These are phyloP conservation scores for Oxytorus armatus DNA, from an alignment of 2,888 invertebrate genomes.

Conservation along the genomic window DNA sequence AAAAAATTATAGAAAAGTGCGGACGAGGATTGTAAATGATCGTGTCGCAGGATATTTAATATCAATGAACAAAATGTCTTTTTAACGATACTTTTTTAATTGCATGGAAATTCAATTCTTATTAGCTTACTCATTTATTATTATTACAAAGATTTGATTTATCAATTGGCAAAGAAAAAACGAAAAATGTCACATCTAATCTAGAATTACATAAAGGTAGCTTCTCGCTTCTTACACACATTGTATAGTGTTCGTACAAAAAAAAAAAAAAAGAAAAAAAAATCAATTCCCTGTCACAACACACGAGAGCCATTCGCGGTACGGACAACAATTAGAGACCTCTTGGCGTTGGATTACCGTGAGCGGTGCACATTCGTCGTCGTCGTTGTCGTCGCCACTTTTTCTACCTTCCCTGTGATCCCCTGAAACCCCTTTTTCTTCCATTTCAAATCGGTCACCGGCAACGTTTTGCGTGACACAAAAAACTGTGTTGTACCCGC, in stretches of 20 bases:
- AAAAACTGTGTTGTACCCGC: constrained; percentile 53
- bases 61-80: too few relatives aligned
- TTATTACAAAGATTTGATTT: too few relatives aligned
- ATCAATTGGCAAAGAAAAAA: not conserved
- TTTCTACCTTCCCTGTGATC: not conserved
- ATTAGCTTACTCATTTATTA: too few relatives aligned
- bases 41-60: too few relatives aligned
- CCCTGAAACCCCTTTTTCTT: constrained; percentile 38
- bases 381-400: constrained; percentile 7
- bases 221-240: not conserved
- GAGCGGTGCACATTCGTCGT: constrained; percentile 44
- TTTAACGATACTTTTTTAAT: not conserved
- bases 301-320: constrained; percentile 61
- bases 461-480: constrained; percentile 53
- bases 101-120: not conserved
- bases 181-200: not conserved
- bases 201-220: not conserved
- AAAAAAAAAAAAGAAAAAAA: too few relatives aligned
- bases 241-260: constrained; percentile 1
- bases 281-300: constrained; percentile 72
- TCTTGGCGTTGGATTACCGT: constrained; percentile 53
- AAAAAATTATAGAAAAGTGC: too few relatives aligned
- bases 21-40: too few relatives aligned
- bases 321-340: constrained; percentile 65
- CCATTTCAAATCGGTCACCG: constrained; percentile 36